Conservation (phyloP, 2,888 invertebrate genomes). For the Euzophera pinguis region DNA sequence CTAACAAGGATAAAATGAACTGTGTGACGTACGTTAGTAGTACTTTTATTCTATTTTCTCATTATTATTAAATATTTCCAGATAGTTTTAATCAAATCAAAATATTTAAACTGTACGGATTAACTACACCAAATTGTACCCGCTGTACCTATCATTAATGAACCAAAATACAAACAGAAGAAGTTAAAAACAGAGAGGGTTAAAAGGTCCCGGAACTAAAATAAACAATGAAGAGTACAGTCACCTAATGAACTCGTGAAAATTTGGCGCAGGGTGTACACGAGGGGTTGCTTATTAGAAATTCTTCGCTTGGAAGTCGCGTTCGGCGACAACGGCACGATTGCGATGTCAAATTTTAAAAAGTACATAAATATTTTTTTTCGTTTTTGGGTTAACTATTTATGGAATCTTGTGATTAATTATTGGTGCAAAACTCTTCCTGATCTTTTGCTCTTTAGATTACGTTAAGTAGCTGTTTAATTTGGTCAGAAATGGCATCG, state of each 20-base stretch:
- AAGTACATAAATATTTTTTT: slow-evolving; percentile 20
- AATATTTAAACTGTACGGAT: neutral
- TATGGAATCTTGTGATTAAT: too few species aligned
- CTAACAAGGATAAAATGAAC: too few species aligned
- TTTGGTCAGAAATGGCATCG: too few species aligned
- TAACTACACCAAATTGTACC: slow-evolving; percentile 13
- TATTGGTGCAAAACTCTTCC: too few species aligned
- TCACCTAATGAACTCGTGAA: slow-evolving; percentile 65
- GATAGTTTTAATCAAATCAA: neutral
- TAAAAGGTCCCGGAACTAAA: slow-evolving; percentile 50
- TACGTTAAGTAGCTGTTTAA: too few species aligned
- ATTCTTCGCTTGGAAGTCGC: slow-evolving; percentile 52
- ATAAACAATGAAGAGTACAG: slow-evolving; percentile 60
- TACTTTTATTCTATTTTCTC: too few species aligned
- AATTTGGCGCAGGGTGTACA: slow-evolving; percentile 52
- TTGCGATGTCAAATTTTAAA: slow-evolving; percentile 38
- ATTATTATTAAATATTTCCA: too few species aligned
- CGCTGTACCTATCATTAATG: slow-evolving; percentile 31
- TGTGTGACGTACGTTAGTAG: too few species aligned
- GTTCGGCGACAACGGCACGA: slow-evolving; percentile 40
- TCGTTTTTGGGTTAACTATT: too few species aligned
- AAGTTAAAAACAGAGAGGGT: slow-evolving; percentile 45
- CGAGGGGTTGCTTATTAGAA: slow-evolving; percentile 60
- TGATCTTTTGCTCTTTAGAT: too few species aligned
- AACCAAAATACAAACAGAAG: slow-evolving; percentile 44